Evolutionary conservation across 2,888 invertebrate species (phyloP).

Genomic region (Eudasyphora cyanicolor): DNA sequence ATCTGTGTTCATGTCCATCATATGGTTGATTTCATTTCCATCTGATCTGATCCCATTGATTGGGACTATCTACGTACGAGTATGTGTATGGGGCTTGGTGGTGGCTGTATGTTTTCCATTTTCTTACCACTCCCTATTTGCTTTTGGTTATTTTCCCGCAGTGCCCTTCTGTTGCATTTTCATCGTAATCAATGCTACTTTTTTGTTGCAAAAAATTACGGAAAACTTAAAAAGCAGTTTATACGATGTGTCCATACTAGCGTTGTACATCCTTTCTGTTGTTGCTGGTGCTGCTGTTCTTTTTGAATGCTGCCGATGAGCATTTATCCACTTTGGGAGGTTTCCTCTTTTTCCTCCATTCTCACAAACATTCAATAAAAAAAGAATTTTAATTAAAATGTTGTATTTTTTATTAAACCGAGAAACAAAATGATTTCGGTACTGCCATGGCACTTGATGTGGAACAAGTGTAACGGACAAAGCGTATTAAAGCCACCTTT

Average conservation of each 20-base stretch:
- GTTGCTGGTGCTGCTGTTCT: neutral
- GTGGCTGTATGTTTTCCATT: neutral
- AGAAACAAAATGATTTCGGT: neutral
- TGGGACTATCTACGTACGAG: neutral
- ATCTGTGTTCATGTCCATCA: constrained; percentile 2
- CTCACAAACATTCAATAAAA: constrained; percentile 21
- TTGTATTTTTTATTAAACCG: constrained; percentile 23
- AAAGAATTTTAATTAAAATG: constrained; percentile 57
- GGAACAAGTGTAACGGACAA: constrained; percentile 34
- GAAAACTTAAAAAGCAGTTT: constrained; percentile 21
- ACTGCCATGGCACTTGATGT: neutral
- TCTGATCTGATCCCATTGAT: neutral
- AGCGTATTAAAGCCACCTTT: neutral
- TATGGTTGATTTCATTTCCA: constrained; percentile 18
- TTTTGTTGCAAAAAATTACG: neutral
- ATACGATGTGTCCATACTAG: constrained; percentile 26
- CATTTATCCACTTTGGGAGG: constrained; percentile 17
- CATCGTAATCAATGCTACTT: constrained; percentile 28
- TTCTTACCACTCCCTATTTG: neutral
- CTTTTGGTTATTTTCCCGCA: neutral
- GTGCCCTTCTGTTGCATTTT: neutral
- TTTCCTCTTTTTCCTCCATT: constrained; percentile 18
- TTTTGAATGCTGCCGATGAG: neutral
- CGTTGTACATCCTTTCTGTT: neutral
- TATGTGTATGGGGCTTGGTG: neutral